Conservation (phyloP, 2,888 invertebrate species). For the Metacarcinus magister region DNA sequence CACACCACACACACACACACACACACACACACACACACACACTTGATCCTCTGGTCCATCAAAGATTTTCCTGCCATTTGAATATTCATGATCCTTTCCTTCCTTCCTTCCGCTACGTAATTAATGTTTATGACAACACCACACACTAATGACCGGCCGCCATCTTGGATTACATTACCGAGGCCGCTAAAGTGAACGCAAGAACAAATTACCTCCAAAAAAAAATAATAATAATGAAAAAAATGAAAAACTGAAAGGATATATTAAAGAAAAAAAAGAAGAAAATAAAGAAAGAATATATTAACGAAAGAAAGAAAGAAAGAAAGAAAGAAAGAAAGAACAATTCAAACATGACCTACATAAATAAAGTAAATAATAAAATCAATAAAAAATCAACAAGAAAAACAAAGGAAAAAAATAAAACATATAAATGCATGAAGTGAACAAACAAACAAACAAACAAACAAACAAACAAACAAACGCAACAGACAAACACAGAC, state of each 20-base stretch:
- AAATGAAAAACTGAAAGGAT: not conserved
- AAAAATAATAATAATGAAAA: not conserved
- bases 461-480: no score
- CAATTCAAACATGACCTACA: not conserved
- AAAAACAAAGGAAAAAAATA: not conserved
- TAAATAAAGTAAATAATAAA: not conserved
- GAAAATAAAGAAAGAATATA: not conserved
- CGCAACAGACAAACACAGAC: no score
- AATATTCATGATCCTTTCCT: not conserved
- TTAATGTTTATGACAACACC: not conserved
- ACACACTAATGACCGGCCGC: not conserved
- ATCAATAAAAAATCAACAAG: not conserved
- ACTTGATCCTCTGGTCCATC: not conserved
- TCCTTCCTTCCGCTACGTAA: not conserved
- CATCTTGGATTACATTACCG: not conserved
- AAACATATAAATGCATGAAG: not conserved
- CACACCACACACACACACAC: slow-evolving; percentile 27
- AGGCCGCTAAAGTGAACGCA: no score
- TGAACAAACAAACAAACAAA: no score
- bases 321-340: not conserved
- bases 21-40: slow-evolving; percentile 26
- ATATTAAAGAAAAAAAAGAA: not conserved
- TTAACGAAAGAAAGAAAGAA: not conserved
- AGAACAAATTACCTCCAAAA: not conserved
- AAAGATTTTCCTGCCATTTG: not conserved